Evolutionary conservation across 1,140 invertebrate genomes (phyloP).

Genomic region (Zaprionus ghesquierei): DNA sequence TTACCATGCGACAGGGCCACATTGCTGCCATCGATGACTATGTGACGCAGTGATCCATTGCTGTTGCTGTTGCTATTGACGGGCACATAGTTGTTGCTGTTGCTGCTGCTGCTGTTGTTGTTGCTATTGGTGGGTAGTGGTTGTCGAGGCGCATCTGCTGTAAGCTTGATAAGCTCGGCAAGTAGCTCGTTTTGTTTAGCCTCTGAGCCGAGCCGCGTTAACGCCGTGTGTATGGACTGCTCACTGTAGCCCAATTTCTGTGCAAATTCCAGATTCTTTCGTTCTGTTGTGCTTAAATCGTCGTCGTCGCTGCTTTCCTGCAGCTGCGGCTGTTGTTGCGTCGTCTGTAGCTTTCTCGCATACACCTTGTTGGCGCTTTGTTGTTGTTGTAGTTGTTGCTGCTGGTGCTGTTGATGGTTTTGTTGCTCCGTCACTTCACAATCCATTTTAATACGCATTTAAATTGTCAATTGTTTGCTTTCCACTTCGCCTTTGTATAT

Average conservation of each 20-base stretch:
- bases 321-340: conserved; percentile 46
- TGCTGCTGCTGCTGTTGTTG: conserved; percentile 5
- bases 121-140: conserved; percentile 7
- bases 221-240: conserved; percentile 90
- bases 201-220: conserved; percentile 91
- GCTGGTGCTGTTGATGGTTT: conserved; percentile 48
- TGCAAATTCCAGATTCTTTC: conserved; percentile 88
- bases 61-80: not conserved
- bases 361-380: conserved; percentile 61
- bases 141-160: conserved; percentile 83
- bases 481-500: conserved; percentile 6
- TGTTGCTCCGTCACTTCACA: conserved; percentile 66
- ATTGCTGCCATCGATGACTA: conserved; percentile 98
- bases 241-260: conserved; percentile 96
- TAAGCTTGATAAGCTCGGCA: conserved; percentile 90
- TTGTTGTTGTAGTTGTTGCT: conserved; percentile 44
- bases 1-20: conserved; percentile 99
- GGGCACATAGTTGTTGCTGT: not conserved
- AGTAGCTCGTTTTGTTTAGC: conserved; percentile 94
- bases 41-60: conserved; percentile 86
- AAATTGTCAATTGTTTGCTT: conserved; percentile 39
- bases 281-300: conserved; percentile 53
- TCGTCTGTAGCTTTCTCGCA: conserved; percentile 41
- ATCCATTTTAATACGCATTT: conserved; percentile 75
- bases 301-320: conserved; percentile 69